A percentile compares a stretch with the other conserved stretches of the same genome.
These are phyloP conservation scores for Allobates femoralis DNA, from an alignment of 2,797 vertebrate genomes.

Conservation along the genomic window DNA sequence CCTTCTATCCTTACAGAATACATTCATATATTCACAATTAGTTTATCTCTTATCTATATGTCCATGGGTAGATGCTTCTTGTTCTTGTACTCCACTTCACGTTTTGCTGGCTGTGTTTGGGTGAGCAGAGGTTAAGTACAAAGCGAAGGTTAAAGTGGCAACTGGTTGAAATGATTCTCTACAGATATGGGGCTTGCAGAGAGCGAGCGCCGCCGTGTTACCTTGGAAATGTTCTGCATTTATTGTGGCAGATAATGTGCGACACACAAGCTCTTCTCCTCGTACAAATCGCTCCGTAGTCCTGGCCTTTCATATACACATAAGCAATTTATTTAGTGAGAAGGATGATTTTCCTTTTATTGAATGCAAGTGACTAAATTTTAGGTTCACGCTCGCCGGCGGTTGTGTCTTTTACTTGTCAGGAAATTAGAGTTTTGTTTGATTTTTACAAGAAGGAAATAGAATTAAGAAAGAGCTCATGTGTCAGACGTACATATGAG, in stretches of 20 bases:
- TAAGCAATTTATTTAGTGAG: background rate
- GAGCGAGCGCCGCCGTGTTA: constrained; percentile 19
- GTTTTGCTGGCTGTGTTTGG: background rate
- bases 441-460: background rate
- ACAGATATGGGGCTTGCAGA: constrained; percentile 7
- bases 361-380: background rate
- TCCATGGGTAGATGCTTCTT: background rate
- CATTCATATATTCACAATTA: too few relatives aligned
- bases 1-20: too few relatives aligned
- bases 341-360: background rate
- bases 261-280: background rate
- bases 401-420: background rate
- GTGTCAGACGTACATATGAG: background rate
- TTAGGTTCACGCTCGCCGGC: too few relatives aligned
- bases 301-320: background rate
- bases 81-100: background rate
- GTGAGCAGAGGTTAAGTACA: constrained; percentile 42
- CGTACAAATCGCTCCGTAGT: background rate
- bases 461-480: background rate
- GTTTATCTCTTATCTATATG: background rate
- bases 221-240: constrained; percentile 49
- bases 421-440: background rate
- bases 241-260: constrained; percentile 1
- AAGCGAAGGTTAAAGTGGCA: constrained; percentile 34
- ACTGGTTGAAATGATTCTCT: constrained; percentile 43